Percentiles rank a stretch among this genome's conserved stretches.
Conservation (phyloP, 2,797 vertebrate species). For the Benthosema pterotum region DNA sequence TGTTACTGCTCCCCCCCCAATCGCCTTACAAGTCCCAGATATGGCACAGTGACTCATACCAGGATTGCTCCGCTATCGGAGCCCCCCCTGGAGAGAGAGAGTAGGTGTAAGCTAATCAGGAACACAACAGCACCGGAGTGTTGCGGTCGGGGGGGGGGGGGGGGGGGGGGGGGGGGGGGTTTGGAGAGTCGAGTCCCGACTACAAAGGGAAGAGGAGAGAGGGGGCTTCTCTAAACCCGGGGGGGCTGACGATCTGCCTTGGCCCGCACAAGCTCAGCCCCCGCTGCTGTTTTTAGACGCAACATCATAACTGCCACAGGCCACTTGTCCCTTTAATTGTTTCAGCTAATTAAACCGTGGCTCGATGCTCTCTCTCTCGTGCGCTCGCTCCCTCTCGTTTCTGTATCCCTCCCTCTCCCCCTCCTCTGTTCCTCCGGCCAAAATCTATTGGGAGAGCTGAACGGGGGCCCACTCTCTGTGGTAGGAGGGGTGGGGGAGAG, state of each 20-base stretch:
- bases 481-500: no score
- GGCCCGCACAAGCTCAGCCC: conserved; percentile 39
- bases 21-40: conserved; percentile 40
- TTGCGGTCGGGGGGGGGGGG: conserved; percentile 74
- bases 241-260: conserved; percentile 46
- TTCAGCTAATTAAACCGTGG: conserved; percentile 75
- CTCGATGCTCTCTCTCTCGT: conserved; percentile 30
- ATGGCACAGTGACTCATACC: conserved; percentile 68
- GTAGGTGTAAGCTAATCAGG: conserved; percentile 83
- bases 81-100: conserved; percentile 65
- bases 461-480: conserved; percentile 31
- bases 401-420: conserved; percentile 1
- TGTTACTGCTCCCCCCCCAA: conserved; percentile 18
- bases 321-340: conserved; percentile 75
- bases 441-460: conserved; percentile 49
- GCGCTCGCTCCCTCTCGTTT: no score
- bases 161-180: no score
- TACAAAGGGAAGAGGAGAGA: conserved; percentile 70
- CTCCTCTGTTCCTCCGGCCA: conserved; percentile 66
- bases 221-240: conserved; percentile 46
- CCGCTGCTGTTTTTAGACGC: conserved; percentile 74
- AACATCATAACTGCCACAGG: conserved; percentile 73
- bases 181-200: conserved; percentile 68
- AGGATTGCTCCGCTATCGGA: conserved; percentile 61
- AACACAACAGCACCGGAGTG: conserved; percentile 72